Evolutionary conservation across 1,140 invertebrate genomes (phyloP).

Genomic region (Daktulosphaira vitifoliae): DNA sequence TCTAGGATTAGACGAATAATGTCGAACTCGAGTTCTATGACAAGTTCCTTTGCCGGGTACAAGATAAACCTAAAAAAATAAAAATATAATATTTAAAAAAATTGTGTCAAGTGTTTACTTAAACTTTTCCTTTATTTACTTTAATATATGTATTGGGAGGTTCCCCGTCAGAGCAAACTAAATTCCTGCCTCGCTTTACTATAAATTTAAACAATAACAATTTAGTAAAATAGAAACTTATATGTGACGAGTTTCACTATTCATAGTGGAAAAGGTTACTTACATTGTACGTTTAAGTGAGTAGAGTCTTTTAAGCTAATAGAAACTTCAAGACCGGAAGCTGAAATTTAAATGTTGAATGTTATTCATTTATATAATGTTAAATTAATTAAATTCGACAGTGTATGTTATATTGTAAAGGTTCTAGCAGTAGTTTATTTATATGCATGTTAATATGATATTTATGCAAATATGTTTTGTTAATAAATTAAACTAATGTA

Average conservation of each 20-base stretch:
- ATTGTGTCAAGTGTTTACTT: too few species aligned
- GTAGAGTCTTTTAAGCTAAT: constrained; percentile 4
- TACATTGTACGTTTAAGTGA: constrained; percentile 9
- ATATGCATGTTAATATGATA: too few species aligned
- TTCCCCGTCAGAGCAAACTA: constrained; percentile 37
- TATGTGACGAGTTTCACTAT: too few species aligned
- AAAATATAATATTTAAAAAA: constrained; percentile 9
- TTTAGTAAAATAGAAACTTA: not conserved
- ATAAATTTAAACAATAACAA: not conserved
- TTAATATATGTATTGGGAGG: constrained; percentile 42
- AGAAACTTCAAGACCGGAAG: constrained; percentile 5
- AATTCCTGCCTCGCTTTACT: constrained; percentile 40
- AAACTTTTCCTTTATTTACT: constrained; percentile 36
- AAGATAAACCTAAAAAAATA: constrained; percentile 40
- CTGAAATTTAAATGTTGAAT: too few species aligned
- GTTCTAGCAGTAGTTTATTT: too few species aligned
- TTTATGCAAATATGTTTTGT: too few species aligned
- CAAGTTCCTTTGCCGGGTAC: constrained; percentile 45
- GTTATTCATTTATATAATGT: too few species aligned
- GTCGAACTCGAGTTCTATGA: constrained; percentile 45
- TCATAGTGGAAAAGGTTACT: not conserved
- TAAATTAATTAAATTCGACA: too few species aligned
- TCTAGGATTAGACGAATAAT: constrained; percentile 43
- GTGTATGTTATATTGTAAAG: too few species aligned
- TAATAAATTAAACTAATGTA: too few species aligned